Conservation (phyloP, 2,113 vertebrate species). For the Circaetus cinerascens region DNA sequence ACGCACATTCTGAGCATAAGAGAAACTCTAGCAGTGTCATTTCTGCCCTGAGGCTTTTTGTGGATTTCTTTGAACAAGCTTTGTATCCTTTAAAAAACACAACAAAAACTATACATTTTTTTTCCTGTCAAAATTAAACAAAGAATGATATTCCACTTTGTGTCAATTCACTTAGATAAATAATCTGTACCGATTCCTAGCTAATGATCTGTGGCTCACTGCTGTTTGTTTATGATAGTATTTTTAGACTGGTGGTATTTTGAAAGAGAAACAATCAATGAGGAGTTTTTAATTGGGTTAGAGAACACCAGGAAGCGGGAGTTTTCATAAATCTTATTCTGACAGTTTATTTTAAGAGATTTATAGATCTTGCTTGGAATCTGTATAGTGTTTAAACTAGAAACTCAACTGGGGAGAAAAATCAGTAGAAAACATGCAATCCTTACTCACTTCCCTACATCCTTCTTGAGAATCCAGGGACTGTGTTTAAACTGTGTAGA, state of each 20-base stretch:
- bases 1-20: neutral
- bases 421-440: neutral
- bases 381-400: neutral
- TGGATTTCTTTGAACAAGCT: neutral
- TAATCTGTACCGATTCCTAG: neutral
- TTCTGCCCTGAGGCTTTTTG: neutral
- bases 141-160: neutral
- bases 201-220: neutral
- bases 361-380: neutral
- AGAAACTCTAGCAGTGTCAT: neutral
- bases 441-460: neutral
- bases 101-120: neutral
- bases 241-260: conserved; percentile 10
- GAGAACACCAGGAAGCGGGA: neutral
- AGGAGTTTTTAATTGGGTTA: conserved; percentile 29
- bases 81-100: neutral
- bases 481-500: neutral
- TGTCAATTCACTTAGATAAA: neutral
- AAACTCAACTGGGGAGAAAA: neutral
- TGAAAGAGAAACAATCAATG: neutral
- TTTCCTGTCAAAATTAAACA: neutral
- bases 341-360: neutral
- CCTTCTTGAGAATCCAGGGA: neutral
- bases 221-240: neutral
- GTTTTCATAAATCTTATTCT: conserved; percentile 12